Evolutionary conservation across 2,113 vertebrate genomes (phyloP), one percentile per base, ranked within the genome.

Genomic region (Dicerorhinus sumatrensis): DNA sequence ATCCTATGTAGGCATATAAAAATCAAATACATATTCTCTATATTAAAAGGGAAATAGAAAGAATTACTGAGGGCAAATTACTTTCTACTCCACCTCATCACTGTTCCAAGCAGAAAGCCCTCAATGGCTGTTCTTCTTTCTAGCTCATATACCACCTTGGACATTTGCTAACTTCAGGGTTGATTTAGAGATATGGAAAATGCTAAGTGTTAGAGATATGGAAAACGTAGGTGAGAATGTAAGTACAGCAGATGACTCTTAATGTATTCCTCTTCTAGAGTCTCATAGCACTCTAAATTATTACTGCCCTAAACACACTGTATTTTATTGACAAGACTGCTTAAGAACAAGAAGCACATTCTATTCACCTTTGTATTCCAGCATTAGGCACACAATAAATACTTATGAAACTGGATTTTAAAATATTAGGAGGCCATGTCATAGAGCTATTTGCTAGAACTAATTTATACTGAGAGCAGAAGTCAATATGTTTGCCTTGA

Each of bases 61-160:
- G 14, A 83, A 88, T 72, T 95, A 31, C 51, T 85, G 48, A 79
- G 84, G 94, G 58, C n/a, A 97, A 81, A 89, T 80, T 70, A 77
- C n/a, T 75, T 80, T 86, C 58, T 80, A 54, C 8, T 58, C 21
- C 13, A 42, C 39, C 5, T 86, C 20, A 58, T 82, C 33, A 36
- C 65, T 62, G 7, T 63, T 84, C 11, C 48, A 39, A 77, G 39
- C 21, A 82, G 69, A 89, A 46, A 77, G 17, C 54, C 39, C 25
- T 79, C 54, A 11, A 1, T 17, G 17, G 5, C 36, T 51, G 1
- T 31, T 65, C 17, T 36, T 81, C 10, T 56, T 82, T 6, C 10
- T 58, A 48, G 21, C 5, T 86, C 56, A 63, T 17, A n/a, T 21
- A 39, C 46, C n/a, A 13, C 39, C 13, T 27, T 77, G 5, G 29